phyloP scores from a whole-genome alignment of 2,797 vertebrate genomes.

The Erithacus rubecula region DNA sequence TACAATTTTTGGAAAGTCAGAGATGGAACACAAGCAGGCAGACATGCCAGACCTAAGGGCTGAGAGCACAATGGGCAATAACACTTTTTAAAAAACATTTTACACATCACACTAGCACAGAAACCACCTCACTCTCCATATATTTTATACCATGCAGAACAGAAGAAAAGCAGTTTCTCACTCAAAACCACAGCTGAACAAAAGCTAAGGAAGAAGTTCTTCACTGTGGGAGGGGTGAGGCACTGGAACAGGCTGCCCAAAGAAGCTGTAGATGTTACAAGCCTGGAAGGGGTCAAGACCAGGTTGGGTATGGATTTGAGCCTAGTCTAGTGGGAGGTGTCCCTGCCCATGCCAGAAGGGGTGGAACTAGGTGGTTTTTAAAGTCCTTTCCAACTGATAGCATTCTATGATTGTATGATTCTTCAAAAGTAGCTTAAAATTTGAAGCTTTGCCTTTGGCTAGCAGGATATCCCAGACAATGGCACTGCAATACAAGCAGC shows the following conservation, averaged over 20 bases:
- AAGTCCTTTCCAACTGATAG: not conserved
- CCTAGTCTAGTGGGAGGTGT: not conserved
- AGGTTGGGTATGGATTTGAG: not conserved
- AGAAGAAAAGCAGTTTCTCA: not conserved
- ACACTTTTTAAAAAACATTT: not conserved
- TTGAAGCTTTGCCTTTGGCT: not conserved
- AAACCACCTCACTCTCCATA: not conserved
- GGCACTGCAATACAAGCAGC: not conserved
- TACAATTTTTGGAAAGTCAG: not conserved
- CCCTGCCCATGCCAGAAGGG: not conserved
- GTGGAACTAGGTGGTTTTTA: not conserved
- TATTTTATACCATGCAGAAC: not conserved
- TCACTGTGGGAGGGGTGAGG: not conserved
- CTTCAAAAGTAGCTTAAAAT: not conserved
- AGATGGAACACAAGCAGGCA: not conserved
- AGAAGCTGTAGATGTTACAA: not conserved
- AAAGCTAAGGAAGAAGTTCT: not conserved
- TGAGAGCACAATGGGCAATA: accelerated
- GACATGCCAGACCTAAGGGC: not conserved
- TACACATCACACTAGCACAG: accelerated
- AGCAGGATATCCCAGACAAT: not conserved
- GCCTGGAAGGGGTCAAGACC: not conserved
- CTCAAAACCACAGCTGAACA: not conserved
- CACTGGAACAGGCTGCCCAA: not conserved
- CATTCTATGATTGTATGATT: not conserved